Percentiles rank a stretch among this genome's conserved stretches.
These are phyloP conservation scores for Itoplectis maculator DNA, from an alignment of 2,888 invertebrate species.

Conservation along the genomic window DNA sequence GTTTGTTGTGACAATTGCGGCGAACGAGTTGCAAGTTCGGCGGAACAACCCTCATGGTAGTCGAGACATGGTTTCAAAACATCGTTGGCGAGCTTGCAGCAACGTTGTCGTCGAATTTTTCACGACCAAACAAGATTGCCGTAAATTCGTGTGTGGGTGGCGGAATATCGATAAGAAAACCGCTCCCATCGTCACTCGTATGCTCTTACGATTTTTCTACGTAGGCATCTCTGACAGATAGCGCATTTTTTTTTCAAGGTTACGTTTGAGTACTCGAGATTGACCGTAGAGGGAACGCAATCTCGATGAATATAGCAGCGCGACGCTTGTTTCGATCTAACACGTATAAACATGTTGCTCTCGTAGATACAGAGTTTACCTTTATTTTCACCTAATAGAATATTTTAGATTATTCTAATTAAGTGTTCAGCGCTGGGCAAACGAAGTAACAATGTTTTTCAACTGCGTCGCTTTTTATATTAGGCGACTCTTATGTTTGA, in stretches of 20 bases:
- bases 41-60: neutral
- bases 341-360: too few species aligned
- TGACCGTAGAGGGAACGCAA: neutral
- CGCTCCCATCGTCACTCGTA: neutral
- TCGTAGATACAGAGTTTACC: too few species aligned
- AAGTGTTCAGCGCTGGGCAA: too few species aligned
- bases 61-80: neutral
- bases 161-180: neutral
- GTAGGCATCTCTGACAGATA: conserved; percentile 15
- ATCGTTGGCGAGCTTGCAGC: neutral
- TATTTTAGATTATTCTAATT: too few species aligned
- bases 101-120: neutral
- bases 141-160: neutral
- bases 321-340: too few species aligned
- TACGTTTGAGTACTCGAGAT: neutral
- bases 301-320: neutral
- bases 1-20: neutral
- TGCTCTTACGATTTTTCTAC: neutral
- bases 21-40: neutral
- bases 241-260: neutral
- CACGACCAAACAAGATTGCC: neutral
- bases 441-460: too few species aligned
- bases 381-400: too few species aligned
- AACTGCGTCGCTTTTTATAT: too few species aligned
- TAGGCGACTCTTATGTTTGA: neutral